These are phyloP conservation scores for Tanytarsus gracilentus DNA, from an alignment of 2,888 invertebrate genomes.

Conservation along the genomic window DNA sequence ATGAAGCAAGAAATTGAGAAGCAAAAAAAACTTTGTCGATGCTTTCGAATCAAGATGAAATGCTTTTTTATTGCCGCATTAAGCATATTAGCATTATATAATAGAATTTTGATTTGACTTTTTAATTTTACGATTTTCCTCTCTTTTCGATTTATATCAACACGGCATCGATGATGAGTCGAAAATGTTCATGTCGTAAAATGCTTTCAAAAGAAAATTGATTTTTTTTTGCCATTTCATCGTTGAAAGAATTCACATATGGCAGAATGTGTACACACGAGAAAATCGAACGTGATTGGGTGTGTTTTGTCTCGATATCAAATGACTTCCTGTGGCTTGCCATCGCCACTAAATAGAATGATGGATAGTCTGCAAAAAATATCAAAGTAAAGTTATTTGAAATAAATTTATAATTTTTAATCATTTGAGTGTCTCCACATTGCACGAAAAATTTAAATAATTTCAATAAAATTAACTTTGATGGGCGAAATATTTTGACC, in stretches of 20 bases:
- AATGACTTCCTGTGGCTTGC: slow-evolving; percentile 9
- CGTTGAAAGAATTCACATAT: not conserved
- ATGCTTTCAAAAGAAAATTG: not conserved
- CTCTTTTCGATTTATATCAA: not conserved
- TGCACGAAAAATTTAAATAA: too few relatives aligned
- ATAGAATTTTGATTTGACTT: slow-evolving; percentile 11
- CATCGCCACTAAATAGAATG: not conserved
- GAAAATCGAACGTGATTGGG: not conserved
- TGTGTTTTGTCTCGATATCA: slow-evolving; percentile 2
- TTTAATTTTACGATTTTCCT: slow-evolving; percentile 4
- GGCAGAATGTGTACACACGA: not conserved
- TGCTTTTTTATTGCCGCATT: too few relatives aligned
- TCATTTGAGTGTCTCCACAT: too few relatives aligned
- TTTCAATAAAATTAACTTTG: too few relatives aligned
- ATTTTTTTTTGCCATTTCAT: not conserved
- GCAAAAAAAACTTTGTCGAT: not conserved
- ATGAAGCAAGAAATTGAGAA: not conserved
- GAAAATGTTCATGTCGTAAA: too few relatives aligned
- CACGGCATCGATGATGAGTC: not conserved
- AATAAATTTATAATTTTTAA: too few relatives aligned
- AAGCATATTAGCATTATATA: not conserved
- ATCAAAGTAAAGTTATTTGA: too few relatives aligned
- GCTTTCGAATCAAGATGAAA: too few relatives aligned
- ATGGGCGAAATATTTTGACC: too few relatives aligned
- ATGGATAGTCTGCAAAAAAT: too few relatives aligned